Evolutionary conservation across 2,888 invertebrate genomes (phyloP).

Genomic region (Tetrapedia diversipes): DNA sequence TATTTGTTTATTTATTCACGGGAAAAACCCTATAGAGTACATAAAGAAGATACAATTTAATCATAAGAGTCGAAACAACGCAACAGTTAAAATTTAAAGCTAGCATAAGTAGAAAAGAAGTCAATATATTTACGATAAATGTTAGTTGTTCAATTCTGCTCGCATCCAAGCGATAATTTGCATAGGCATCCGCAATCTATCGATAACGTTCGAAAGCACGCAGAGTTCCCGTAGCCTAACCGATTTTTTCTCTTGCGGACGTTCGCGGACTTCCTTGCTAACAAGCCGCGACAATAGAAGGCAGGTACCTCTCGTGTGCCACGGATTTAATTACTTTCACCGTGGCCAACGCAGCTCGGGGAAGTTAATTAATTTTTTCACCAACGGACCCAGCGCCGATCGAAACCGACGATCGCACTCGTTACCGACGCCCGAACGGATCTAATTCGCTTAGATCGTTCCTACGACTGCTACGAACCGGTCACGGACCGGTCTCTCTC

Average conservation of each 20-base stretch:
- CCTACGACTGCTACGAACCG: constrained; percentile 49
- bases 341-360: constrained; percentile 34
- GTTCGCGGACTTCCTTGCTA: constrained; percentile 10
- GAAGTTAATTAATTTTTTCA: constrained; percentile 60
- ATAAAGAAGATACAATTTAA: too few relatives aligned
- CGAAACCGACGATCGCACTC: constrained; percentile 45
- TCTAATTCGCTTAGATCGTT: constrained; percentile 60
- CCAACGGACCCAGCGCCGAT: constrained; percentile 20
- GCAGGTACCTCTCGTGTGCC: constrained; percentile 45
- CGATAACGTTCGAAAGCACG: constrained; percentile 21
- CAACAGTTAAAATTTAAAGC: too few relatives aligned
- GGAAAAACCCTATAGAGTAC: too few relatives aligned
- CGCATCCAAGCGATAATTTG: too few relatives aligned
- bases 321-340: constrained; percentile 69
- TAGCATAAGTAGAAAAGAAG: too few relatives aligned
- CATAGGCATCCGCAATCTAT: too few relatives aligned
- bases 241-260: not conserved
- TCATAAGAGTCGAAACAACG: too few relatives aligned
- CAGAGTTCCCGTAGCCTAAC: not conserved
- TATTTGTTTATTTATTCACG: too few relatives aligned
- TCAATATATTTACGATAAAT: too few relatives aligned
- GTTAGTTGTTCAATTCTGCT: too few relatives aligned
- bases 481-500: constrained; percentile 54
- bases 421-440: constrained; percentile 47
- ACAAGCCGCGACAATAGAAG: constrained; percentile 37